Evolutionary conservation across 2,113 vertebrate species (phyloP).

Genomic region (Platichthys flesus): DNA sequence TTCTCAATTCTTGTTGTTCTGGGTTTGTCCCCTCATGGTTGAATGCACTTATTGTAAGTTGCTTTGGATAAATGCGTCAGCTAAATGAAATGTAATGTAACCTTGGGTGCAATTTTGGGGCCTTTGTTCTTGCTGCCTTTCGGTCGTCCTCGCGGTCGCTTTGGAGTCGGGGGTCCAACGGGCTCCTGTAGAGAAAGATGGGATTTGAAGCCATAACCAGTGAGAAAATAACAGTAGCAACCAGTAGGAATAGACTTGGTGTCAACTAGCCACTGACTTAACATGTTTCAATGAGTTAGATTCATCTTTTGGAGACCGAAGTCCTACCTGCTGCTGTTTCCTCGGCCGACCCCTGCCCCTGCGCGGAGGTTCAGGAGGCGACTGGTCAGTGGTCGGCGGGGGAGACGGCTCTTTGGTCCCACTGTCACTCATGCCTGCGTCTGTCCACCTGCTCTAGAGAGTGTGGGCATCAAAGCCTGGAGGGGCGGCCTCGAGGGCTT

Average conservation of each 20-base stretch:
- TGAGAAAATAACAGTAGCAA: neutral
- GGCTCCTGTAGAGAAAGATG: slow-evolving; percentile 76
- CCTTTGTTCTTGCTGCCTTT: slow-evolving; percentile 86
- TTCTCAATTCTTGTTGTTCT: too few species aligned
- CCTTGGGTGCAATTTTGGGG: slow-evolving; percentile 77
- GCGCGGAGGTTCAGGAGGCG: slow-evolving; percentile 72
- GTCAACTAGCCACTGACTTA: neutral
- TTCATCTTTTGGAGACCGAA: neutral
- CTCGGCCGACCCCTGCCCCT: slow-evolving; percentile 83
- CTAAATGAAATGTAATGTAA: too few species aligned
- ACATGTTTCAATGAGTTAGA: neutral
- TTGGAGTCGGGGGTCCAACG: slow-evolving; percentile 81
- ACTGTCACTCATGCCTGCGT: slow-evolving; percentile 81
- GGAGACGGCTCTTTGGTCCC: slow-evolving; percentile 78
- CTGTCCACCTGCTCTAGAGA: slow-evolving; percentile 73
- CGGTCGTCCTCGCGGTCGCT: slow-evolving; percentile 84
- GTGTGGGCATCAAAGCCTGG: slow-evolving; percentile 77
- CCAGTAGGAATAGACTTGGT: neutral
- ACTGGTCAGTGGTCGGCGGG: slow-evolving; percentile 64
- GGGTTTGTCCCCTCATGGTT: too few species aligned
- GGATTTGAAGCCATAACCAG: slow-evolving; percentile 8
- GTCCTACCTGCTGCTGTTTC: slow-evolving; percentile 81
- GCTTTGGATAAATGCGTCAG: too few species aligned
- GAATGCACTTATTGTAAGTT: too few species aligned
- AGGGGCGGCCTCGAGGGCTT: slow-evolving; percentile 64